A percentile compares a stretch with the other conserved stretches of the same genome.
Evolutionary conservation across 2,888 invertebrate species (phyloP).

Genomic region (Heliconius hortense): DNA sequence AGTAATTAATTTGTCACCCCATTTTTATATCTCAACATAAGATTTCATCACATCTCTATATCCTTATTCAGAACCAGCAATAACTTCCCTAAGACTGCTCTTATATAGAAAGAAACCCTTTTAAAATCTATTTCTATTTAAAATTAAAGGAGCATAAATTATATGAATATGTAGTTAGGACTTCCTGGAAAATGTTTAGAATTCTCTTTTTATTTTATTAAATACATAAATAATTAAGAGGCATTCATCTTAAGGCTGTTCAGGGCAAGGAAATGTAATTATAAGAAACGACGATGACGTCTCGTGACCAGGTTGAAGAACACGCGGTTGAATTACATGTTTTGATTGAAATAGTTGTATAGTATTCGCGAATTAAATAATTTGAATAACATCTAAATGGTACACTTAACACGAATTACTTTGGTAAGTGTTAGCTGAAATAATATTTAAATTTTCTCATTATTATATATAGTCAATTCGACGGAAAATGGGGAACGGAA

Average conservation of each 20-base stretch:
- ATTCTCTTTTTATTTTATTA: conserved; percentile 49
- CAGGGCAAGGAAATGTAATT: conserved; percentile 65
- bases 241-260: conserved; percentile 64
- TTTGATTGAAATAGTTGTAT: conserved; percentile 39
- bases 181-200: conserved; percentile 43
- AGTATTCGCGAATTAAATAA: conserved; percentile 13
- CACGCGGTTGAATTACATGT: conserved; percentile 46
- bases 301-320: conserved; percentile 58
- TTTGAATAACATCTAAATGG: conserved; percentile 12
- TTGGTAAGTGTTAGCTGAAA: background rate
- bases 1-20: conserved; percentile 24
- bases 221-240: conserved; percentile 72
- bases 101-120: conserved; percentile 38
- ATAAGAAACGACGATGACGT: conserved; percentile 70
- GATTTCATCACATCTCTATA: conserved; percentile 29
- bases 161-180: conserved; percentile 43
- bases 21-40: conserved; percentile 33
- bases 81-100: conserved; percentile 37
- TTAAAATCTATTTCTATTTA: conserved; percentile 41
- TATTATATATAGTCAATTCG: background rate
- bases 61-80: conserved; percentile 34
- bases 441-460: background rate
- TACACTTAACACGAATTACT: conserved; percentile 3
- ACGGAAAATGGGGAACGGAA: no score
- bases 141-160: conserved; percentile 41